Evolutionary conservation across 1,140 invertebrate species (phyloP).

Genomic region (Ceratina australensis): DNA sequence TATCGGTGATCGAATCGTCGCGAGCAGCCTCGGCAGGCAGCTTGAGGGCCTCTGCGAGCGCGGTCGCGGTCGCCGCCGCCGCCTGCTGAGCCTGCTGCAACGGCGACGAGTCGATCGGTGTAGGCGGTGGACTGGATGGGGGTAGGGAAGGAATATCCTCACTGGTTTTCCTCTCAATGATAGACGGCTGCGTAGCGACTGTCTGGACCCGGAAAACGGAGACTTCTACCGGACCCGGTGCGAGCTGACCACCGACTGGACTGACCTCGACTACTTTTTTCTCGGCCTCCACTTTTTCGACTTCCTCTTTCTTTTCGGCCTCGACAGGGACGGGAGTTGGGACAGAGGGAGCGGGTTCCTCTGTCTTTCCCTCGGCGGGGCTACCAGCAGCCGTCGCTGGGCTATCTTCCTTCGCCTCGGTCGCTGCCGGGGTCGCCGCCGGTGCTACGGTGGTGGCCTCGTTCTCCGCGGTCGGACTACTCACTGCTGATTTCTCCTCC

Average conservation of each 20-base stretch:
- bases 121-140: constrained; percentile 77
- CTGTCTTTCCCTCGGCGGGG: constrained; percentile 63
- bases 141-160: constrained; percentile 75
- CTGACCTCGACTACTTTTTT: constrained; percentile 77
- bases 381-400: constrained; percentile 42
- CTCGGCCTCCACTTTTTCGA: constrained; percentile 67
- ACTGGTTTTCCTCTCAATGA: constrained; percentile 79
- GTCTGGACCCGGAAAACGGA: constrained; percentile 57
- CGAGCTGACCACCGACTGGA: constrained; percentile 63
- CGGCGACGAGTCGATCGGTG: constrained; percentile 77
- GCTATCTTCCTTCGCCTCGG: constrained; percentile 62
- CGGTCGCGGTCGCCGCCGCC: constrained; percentile 68
- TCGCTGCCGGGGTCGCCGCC: constrained; percentile 41
- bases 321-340: constrained; percentile 65
- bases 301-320: constrained; percentile 64
- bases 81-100: constrained; percentile 76
- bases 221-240: constrained; percentile 59
- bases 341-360: constrained; percentile 63
- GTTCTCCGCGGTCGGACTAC: constrained; percentile 72
- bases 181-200: constrained; percentile 73
- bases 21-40: constrained; percentile 67
- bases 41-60: constrained; percentile 72
- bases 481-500: constrained; percentile 72
- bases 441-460: constrained; percentile 47
- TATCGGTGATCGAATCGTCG: constrained; percentile 3